A percentile compares a stretch with the other conserved stretches of the same genome.
phyloP scores from a whole-genome alignment of 2,888 invertebrate genomes.

The Pseudococcus longispinus region DNA sequence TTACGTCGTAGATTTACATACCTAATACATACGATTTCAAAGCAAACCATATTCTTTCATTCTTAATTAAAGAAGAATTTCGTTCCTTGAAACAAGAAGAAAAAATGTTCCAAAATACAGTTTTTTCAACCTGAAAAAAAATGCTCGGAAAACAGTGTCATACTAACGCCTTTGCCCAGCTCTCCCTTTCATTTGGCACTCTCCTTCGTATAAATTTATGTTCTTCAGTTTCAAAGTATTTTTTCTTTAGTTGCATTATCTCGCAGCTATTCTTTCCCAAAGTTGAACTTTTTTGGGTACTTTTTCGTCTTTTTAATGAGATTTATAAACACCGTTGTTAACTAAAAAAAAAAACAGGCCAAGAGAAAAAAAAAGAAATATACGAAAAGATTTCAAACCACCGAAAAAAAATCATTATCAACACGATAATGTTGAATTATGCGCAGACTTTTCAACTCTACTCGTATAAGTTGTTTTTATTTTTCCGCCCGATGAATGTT shows the following conservation, averaged over 20 bases:
- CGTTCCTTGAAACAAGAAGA: background rate
- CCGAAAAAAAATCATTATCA: slow-evolving; percentile 38
- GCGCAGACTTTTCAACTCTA: slow-evolving; percentile 11
- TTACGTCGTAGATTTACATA: background rate
- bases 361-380: background rate
- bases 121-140: background rate
- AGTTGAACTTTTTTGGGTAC: background rate
- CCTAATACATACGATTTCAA: background rate
- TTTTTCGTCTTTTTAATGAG: slow-evolving; percentile 22
- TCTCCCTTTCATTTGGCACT: background rate
- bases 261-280: background rate
- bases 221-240: slow-evolving; percentile 19
- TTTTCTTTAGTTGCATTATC: slow-evolving; percentile 5
- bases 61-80: background rate
- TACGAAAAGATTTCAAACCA: background rate
- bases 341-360: background rate
- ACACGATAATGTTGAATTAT: slow-evolving; percentile 38
- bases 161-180: background rate
- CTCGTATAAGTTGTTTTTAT: background rate
- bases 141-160: background rate
- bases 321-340: slow-evolving; percentile 31
- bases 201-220: background rate
- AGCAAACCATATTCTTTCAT: too few species aligned
- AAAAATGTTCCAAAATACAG: background rate
- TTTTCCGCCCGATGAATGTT: background rate